A percentile compares a stretch with the other conserved stretches of the same genome.
Evolutionary conservation across 2,888 invertebrate species (phyloP).

Genomic region (Mimumesa dahlbomi): DNA sequence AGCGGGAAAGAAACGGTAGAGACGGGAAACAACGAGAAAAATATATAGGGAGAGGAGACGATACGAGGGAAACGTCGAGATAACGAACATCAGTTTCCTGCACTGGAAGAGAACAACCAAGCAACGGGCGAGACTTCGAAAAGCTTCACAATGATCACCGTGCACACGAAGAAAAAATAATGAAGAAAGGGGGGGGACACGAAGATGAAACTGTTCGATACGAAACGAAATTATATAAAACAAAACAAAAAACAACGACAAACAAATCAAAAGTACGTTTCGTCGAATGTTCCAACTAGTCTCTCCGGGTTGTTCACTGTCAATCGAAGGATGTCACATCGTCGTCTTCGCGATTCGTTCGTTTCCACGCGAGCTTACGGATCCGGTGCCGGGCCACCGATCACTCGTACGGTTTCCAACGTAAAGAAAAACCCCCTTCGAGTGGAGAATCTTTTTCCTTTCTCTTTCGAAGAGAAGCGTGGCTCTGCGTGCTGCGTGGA

Average conservation of each 20-base stretch:
- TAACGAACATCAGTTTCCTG: conserved; percentile 56
- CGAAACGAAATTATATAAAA: too few species aligned
- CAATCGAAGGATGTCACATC: conserved; percentile 27
- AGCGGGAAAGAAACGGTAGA: conserved; percentile 1
- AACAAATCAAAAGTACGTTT: conserved; percentile 10
- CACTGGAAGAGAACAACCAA: too few species aligned
- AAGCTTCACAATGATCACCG: conserved; percentile 40
- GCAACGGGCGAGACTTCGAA: conserved; percentile 25
- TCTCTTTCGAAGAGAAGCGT: conserved; percentile 16
- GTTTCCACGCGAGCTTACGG: conserved; percentile 24
- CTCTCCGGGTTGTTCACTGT: conserved; percentile 25
- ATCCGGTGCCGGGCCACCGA: neutral
- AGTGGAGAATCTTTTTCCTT: neutral
- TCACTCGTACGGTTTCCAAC: neutral
- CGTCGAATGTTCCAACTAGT: conserved; percentile 21
- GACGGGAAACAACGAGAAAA: neutral
- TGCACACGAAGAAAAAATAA: conserved; percentile 14
- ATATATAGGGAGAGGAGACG: neutral
- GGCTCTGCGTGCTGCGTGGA: too few species aligned
- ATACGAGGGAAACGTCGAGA: conserved; percentile 47
- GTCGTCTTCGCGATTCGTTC: conserved; percentile 9
- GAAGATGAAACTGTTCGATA: too few species aligned
- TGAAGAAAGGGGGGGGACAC: too few species aligned
- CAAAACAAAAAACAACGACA: too few species aligned
- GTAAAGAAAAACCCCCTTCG: conserved; percentile 1